phyloP scores from a whole-genome alignment of 2,797 vertebrate genomes.

The Sternotherus odoratus region DNA sequence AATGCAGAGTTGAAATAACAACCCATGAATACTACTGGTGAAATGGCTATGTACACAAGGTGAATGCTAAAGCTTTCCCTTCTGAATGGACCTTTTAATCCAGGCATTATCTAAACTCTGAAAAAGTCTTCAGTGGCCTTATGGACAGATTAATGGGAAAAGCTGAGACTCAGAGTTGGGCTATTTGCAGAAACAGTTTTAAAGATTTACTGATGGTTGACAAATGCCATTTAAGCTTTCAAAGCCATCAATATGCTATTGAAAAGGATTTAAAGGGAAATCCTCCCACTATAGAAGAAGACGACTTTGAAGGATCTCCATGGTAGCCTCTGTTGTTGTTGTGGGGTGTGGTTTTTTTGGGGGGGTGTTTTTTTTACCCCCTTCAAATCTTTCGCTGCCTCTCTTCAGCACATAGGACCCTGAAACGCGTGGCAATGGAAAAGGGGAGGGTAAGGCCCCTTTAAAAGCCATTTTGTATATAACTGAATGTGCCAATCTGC shows the following conservation, averaged over 20 bases:
- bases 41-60: constrained; percentile 85
- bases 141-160: constrained; percentile 84
- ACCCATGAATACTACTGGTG: constrained; percentile 79
- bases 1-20: constrained; percentile 83
- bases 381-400: constrained; percentile 69
- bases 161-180: constrained; percentile 75
- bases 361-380: constrained; percentile 1
- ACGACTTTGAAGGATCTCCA: constrained; percentile 75
- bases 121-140: constrained; percentile 81
- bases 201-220: constrained; percentile 84
- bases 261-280: constrained; percentile 82
- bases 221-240: constrained; percentile 85
- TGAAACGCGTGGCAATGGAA: constrained; percentile 78
- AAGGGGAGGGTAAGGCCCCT: constrained; percentile 51
- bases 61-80: constrained; percentile 83
- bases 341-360: neutral
- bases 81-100: constrained; percentile 85
- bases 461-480: constrained; percentile 58
- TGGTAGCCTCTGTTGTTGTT: constrained; percentile 59
- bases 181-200: constrained; percentile 82
- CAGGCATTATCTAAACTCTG: constrained; percentile 81
- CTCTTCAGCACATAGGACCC: constrained; percentile 61
- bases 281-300: constrained; percentile 74
- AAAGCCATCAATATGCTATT: constrained; percentile 82
- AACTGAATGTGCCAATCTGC: constrained; percentile 75